A percentile compares a stretch with the other conserved stretches of the same genome.
Conservation (phyloP, 1,140 invertebrate genomes). For the Dryas iulia region DNA sequence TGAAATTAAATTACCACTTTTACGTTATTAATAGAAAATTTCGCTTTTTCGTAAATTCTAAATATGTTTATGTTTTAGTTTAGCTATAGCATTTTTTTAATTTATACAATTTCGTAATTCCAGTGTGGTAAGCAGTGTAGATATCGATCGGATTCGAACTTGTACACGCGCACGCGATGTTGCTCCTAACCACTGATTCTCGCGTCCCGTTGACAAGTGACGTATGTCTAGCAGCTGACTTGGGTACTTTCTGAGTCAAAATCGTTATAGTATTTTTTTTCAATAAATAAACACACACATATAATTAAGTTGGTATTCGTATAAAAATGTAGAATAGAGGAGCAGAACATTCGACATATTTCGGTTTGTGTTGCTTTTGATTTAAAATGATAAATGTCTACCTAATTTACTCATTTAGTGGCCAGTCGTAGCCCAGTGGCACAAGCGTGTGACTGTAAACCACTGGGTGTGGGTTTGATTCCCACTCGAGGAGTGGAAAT, state of each 20-base stretch:
- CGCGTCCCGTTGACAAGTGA: conserved; percentile 63
- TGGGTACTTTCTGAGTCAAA: conserved; percentile 39
- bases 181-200: conserved; percentile 63
- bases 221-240: conserved; percentile 61
- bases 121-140: conserved; percentile 36
- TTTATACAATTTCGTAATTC: conserved; percentile 15
- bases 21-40: too few species aligned
- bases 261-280: conserved; percentile 10
- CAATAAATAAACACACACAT: background rate
- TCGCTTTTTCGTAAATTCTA: too few species aligned
- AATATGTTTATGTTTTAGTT: background rate
- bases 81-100: background rate
- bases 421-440: too few species aligned
- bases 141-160: conserved; percentile 62
- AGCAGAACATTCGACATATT: too few species aligned
- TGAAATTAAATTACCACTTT: too few species aligned
- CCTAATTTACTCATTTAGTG: too few species aligned
- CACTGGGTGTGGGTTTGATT: too few species aligned
- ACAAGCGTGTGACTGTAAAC: too few species aligned
- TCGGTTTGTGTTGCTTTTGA: too few species aligned
- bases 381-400: too few species aligned
- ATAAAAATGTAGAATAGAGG: too few species aligned
- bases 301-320: background rate
- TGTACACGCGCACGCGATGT: conserved; percentile 54
- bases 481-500: too few species aligned